phyloP scores from a whole-genome alignment of 2,888 invertebrate genomes.

The Nemurella pictetii region DNA sequence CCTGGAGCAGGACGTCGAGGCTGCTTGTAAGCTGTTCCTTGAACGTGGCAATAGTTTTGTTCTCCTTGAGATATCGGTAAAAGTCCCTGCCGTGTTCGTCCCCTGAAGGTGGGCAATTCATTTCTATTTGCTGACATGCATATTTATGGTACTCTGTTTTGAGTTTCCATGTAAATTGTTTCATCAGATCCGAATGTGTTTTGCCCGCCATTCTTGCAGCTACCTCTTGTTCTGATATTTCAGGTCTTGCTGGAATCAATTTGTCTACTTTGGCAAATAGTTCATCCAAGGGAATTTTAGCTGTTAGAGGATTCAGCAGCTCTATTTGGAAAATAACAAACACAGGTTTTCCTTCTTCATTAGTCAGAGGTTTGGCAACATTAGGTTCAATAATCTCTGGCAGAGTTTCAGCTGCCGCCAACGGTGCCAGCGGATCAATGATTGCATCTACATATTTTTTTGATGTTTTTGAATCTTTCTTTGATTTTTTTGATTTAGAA shows the following conservation, averaged over 20 bases:
- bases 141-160: conserved; percentile 46
- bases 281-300: conserved; percentile 48
- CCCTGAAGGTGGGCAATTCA: no score
- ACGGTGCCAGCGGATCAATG: no score
- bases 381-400: conserved; percentile 15
- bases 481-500: background rate
- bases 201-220: conserved; percentile 47
- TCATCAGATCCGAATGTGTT: conserved; percentile 48
- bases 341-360: conserved; percentile 49
- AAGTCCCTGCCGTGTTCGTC: background rate
- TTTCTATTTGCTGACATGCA: no score
- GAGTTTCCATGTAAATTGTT: conserved; percentile 46
- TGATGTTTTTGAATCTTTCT: background rate
- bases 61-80: background rate
- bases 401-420: background rate
- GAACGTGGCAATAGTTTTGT: background rate
- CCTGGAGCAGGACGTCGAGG: background rate
- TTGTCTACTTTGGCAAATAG: conserved; percentile 39
- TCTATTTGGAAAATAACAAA: conserved; percentile 52
- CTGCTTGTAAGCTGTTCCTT: background rate
- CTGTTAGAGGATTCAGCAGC: conserved; percentile 47
- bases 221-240: conserved; percentile 45
- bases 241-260: conserved; percentile 34
- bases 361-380: conserved; percentile 48
- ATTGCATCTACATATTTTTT: background rate